A percentile compares a stretch with the other conserved stretches of the same genome.
phyloP scores from a whole-genome alignment of 2,113 vertebrate species.

The Stercorarius parasiticus region DNA sequence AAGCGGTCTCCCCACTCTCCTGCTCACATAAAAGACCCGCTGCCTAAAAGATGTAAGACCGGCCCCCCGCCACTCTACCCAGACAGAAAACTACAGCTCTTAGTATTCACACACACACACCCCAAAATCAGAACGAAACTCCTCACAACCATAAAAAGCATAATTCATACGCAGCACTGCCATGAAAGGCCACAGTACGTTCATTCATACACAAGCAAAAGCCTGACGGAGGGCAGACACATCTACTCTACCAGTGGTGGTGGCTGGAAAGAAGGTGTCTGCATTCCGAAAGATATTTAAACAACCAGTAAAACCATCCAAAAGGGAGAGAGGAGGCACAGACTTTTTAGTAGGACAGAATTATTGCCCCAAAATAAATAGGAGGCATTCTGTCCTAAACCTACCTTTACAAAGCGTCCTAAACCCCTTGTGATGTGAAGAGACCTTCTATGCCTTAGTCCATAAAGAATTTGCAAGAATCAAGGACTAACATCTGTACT shows the following conservation, averaged over 20 bases:
- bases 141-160: neutral
- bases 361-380: neutral
- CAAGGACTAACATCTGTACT: neutral
- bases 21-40: neutral
- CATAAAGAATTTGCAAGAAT: neutral
- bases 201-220: neutral
- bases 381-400: neutral
- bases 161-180: neutral
- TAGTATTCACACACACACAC: neutral
- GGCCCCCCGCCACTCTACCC: rapidly evolving
- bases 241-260: neutral
- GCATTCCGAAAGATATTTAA: neutral
- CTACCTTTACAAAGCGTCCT: neutral
- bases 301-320: neutral
- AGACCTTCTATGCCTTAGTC: neutral
- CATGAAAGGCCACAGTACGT: neutral
- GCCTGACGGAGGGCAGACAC: neutral
- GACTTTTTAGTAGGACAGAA: neutral
- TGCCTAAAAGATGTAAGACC: neutral
- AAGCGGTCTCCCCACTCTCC: neutral
- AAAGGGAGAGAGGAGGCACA: neutral
- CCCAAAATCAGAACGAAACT: neutral
- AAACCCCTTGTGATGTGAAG: neutral
- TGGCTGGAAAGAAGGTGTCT: neutral
- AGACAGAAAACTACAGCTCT: neutral